Evolutionary conservation across 2,888 invertebrate species (phyloP), one percentile per base, ranked within the genome.

Genomic region (Parochlus steinenii): DNA sequence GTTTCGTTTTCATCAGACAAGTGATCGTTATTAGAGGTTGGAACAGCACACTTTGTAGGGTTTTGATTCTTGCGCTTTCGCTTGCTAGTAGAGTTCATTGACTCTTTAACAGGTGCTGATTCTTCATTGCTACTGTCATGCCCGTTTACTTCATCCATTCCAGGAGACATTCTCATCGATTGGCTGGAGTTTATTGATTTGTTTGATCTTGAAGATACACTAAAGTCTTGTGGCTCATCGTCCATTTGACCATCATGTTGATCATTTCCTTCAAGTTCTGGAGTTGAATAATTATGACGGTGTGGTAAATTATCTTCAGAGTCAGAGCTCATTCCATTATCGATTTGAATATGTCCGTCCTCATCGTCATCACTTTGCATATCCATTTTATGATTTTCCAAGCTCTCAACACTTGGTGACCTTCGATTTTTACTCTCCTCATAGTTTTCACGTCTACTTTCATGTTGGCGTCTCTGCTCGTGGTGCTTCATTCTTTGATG

Each of bases 11-110:
- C 48, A 39, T 50, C 50, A 33, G 56, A 48, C 22, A 55, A 55
- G 8, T 37, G 30, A 32, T 38, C 33, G 39, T 55, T 56, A 41
- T 56, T 56, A 41, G 51, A 51, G 38, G 53, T 52, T 29, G 53
- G 52, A 41, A 53, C 52, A 36, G 52, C 48, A 50, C 83, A 75
- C 42, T 81, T 69, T 2, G 79, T 83, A 0, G 89, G 89, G 53
- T 89, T 87, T 46, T 82, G 74, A 47, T 77, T 86, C 61, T 90
- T 90, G 18, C 89, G 67, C 56, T 90, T 90, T 37, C 86, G 65
- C 50, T 78, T 79, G 48, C 69, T 73, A n/a, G 74, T 69, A 47
- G 70, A 69, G 18, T 65, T 63, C 41, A 61, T 64, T 28, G 55
- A 51, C 42, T 64, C 7, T 53, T 48, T 14, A 45, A 64, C 64